phyloP scores from a whole-genome alignment of 2,797 vertebrate genomes.

The Selene dorsalis region DNA sequence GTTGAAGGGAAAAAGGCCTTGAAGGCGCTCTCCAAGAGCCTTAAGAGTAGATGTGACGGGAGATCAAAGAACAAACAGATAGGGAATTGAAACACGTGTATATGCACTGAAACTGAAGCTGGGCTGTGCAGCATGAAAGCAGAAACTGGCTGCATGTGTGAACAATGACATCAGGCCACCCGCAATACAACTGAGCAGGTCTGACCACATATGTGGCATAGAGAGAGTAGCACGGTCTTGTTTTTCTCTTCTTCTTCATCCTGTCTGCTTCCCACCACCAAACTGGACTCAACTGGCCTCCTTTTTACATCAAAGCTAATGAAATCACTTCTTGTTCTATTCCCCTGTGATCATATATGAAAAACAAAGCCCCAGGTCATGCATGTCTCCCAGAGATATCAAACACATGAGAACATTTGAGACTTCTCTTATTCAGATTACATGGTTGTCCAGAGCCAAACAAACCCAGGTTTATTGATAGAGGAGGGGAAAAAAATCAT shows the following conservation, averaged over 20 bases:
- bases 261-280: constrained; percentile 6
- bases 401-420: constrained; percentile 14
- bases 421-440: constrained; percentile 23
- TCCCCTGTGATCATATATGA: constrained; percentile 15
- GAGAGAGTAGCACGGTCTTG: background rate
- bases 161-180: constrained; percentile 81
- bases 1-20: constrained; percentile 32
- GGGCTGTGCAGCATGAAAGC: constrained; percentile 49
- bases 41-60: constrained; percentile 42
- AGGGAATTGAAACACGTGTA: constrained; percentile 40
- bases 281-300: constrained; percentile 20
- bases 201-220: constrained; percentile 72
- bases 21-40: constrained; percentile 32
- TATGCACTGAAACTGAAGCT: constrained; percentile 71
- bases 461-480: constrained; percentile 33
- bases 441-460: constrained; percentile 22
- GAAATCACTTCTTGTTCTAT: constrained; percentile 27
- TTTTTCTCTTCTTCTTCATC: constrained; percentile 13
- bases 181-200: constrained; percentile 78
- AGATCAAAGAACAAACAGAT: constrained; percentile 64
- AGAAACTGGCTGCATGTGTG: constrained; percentile 73
- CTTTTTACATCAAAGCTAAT: constrained; percentile 51
- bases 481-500: background rate
- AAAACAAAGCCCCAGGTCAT: constrained; percentile 29
- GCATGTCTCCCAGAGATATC: constrained; percentile 9